Conservation (phyloP, 2,888 invertebrate species). For the Anthophora plumipes region DNA sequence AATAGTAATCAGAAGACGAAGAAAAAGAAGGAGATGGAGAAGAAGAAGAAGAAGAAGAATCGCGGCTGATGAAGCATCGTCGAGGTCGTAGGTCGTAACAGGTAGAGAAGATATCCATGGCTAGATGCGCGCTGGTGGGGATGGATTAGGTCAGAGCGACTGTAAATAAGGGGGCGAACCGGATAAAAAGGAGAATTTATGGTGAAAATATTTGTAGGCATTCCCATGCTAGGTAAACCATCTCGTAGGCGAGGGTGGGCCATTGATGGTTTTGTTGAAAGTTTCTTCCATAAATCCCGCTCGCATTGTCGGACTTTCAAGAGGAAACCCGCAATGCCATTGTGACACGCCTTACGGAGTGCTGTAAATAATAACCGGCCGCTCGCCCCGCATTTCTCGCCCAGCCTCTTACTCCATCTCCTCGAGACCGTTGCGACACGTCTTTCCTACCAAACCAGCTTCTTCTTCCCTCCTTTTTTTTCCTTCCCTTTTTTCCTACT, state of each 20-base stretch:
- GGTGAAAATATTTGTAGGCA: constrained; percentile 82
- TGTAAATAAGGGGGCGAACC: constrained; percentile 74
- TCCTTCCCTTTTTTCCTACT: constrained; percentile 1
- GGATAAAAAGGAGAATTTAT: constrained; percentile 80
- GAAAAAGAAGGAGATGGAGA: no score
- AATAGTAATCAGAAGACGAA: neutral
- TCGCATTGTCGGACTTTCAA: constrained; percentile 83
- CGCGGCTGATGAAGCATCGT: constrained; percentile 29
- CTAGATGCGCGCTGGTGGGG: constrained; percentile 31
- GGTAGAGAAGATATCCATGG: constrained; percentile 61
- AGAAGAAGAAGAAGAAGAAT: constrained; percentile 26
- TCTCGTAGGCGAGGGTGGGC: constrained; percentile 68
- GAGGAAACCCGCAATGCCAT: constrained; percentile 84
- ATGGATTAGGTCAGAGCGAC: constrained; percentile 78
- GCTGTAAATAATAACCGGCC: constrained; percentile 82
- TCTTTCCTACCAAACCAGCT: constrained; percentile 44
- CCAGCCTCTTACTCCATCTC: constrained; percentile 34
- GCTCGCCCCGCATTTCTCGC: constrained; percentile 57
- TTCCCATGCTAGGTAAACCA: constrained; percentile 71
- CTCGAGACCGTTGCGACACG: constrained; percentile 34
- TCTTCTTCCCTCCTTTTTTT: constrained; percentile 19
- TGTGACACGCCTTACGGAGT: constrained; percentile 82
- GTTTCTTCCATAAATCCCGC: constrained; percentile 83
- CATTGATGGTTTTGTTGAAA: constrained; percentile 84
- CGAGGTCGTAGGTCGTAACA: constrained; percentile 57